Conservation (phyloP, 2,113 vertebrate genomes). For the Tachycineta bicolor region DNA sequence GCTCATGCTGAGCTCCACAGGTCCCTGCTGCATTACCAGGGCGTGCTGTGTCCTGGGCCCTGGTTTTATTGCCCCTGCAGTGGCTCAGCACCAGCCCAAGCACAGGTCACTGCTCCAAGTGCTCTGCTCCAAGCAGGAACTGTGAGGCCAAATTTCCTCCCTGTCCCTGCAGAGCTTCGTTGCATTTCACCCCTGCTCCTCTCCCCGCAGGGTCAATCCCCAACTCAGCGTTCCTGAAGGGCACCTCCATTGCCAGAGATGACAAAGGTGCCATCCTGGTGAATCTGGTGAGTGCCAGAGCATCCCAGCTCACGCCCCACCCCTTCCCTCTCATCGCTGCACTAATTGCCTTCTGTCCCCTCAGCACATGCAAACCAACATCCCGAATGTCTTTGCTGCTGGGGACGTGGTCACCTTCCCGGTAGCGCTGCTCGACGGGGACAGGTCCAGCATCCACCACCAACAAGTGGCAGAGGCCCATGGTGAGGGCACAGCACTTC, state of each 20-base stretch:
- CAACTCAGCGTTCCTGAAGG: conserved; percentile 79
- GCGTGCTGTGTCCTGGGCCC: not conserved
- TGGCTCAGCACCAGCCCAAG: not conserved
- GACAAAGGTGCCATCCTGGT: conserved; percentile 77
- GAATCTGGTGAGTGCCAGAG: conserved; percentile 77
- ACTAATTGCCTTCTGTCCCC: not conserved
- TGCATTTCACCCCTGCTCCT: not conserved
- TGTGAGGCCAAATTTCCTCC: not conserved
- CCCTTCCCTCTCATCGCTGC: fast-evolving
- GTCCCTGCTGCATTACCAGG: not conserved
- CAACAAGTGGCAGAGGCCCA: conserved; percentile 90
- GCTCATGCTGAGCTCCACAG: not conserved
- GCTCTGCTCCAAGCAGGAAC: not conserved
- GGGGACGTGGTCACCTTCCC: conserved; percentile 88
- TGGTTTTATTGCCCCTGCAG: not conserved
- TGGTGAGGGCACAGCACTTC: conserved; percentile 56
- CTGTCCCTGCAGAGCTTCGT: not conserved
- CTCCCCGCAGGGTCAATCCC: conserved; percentile 77
- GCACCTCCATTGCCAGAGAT: conserved; percentile 73
- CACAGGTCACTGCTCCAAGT: not conserved
- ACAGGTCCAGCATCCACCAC: conserved; percentile 78
- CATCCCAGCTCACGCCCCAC: fast-evolving
- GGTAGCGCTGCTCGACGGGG: conserved; percentile 68
- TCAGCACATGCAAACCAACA: conserved; percentile 85
- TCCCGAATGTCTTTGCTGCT: conserved; percentile 79